These are phyloP conservation scores for Argyresthia goedartella DNA, from an alignment of 2,888 invertebrate genomes.

Conservation along the genomic window DNA sequence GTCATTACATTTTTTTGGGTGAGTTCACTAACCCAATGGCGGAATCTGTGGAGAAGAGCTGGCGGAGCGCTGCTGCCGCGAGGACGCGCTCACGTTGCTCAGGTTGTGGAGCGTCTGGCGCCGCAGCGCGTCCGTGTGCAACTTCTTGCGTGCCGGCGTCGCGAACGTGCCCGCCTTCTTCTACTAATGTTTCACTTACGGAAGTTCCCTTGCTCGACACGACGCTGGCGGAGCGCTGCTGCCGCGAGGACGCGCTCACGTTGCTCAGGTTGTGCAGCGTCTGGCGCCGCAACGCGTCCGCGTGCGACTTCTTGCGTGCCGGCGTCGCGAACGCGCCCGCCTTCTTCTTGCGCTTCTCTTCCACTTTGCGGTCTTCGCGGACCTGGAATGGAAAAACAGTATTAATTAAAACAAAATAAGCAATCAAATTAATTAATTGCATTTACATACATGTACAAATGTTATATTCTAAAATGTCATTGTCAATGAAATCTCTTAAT, in stretches of 20 bases:
- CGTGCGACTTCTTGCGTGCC: slow-evolving; percentile 28
- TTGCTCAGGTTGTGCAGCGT: slow-evolving; percentile 56
- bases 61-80: slow-evolving; percentile 43
- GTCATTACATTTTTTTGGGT: no score
- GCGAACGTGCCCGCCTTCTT: slow-evolving; percentile 49
- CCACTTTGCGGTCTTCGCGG: slow-evolving; percentile 55
- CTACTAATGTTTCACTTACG: slow-evolving; percentile 23
- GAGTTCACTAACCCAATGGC: no score
- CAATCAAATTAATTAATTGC: no score
- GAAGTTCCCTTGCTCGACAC: slow-evolving; percentile 36
- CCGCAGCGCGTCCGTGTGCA: slow-evolving; percentile 40
- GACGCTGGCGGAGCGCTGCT: slow-evolving; percentile 46
- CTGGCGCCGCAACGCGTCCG: slow-evolving; percentile 42
- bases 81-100: slow-evolving; percentile 57
- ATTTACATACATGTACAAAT: no score
- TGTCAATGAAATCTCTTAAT: no score
- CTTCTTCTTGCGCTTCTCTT: slow-evolving; percentile 51
- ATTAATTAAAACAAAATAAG: no score
- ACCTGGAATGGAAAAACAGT: slow-evolving; percentile 23
- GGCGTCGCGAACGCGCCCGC: slow-evolving; percentile 49
- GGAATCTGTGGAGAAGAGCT: no score
- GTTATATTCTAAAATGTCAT: no score
- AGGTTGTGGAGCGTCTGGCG: slow-evolving; percentile 52
- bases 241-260: slow-evolving; percentile 53
- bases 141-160: slow-evolving; percentile 35